phyloP scores from a whole-genome alignment of 2,113 vertebrate species.

The Podiceps cristatus region DNA sequence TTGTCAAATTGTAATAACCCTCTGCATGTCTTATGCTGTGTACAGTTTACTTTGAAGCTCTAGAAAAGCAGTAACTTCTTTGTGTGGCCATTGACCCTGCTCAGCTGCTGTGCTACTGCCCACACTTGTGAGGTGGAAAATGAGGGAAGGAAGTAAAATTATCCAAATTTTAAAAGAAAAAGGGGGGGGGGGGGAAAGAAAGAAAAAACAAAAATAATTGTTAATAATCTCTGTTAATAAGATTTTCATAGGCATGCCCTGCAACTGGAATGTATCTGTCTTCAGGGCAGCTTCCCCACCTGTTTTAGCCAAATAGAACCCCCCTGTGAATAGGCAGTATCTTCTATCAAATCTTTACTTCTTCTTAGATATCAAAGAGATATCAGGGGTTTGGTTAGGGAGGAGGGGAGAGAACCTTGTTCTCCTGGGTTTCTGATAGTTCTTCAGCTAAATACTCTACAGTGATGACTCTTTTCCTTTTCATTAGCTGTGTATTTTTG shows the following conservation, averaged over 20 bases:
- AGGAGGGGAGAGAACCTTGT: neutral
- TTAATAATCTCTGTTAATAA: neutral
- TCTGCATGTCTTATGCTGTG: neutral
- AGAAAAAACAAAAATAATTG: neutral
- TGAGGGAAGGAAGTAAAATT: neutral
- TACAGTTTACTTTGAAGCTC: neutral
- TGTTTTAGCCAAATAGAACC: neutral
- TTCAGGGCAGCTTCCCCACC: neutral
- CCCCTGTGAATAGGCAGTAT: neutral
- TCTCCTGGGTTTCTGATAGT: neutral
- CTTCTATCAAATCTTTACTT: neutral
- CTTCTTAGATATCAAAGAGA: neutral
- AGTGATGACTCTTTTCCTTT: neutral
- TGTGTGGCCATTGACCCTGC: neutral
- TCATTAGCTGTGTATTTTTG: neutral
- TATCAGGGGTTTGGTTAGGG: rapidly evolving
- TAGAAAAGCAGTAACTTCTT: neutral
- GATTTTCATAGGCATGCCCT: neutral
- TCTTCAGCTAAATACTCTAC: neutral
- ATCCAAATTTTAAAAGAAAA: neutral
- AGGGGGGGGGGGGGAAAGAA: no score
- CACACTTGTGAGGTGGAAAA: neutral
- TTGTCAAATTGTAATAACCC: neutral
- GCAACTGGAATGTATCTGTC: rapidly evolving
- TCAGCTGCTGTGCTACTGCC: neutral